Percentiles rank a stretch among this genome's conserved stretches.
These are phyloP conservation scores for Omphaloscelis lunosa DNA, from an alignment of 2,888 invertebrate species.

Conservation along the genomic window DNA sequence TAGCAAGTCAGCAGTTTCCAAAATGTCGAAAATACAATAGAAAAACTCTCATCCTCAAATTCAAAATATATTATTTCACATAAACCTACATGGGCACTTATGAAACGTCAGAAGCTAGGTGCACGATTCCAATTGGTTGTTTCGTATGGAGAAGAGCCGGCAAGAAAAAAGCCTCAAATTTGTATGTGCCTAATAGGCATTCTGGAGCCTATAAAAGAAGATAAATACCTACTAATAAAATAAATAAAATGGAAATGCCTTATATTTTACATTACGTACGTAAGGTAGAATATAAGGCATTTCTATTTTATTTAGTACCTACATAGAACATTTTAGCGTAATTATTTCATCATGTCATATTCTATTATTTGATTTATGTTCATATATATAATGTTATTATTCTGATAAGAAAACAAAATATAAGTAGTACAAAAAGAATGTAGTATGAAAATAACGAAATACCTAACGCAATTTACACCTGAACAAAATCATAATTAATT, in stretches of 20 bases:
- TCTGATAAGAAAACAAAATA: not conserved
- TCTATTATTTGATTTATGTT: not conserved
- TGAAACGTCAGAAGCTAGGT: too few relatives aligned
- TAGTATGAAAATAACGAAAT: not conserved
- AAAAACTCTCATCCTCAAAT: not conserved
- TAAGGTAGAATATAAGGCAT: too few relatives aligned
- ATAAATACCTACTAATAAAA: not conserved
- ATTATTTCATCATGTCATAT: not conserved
- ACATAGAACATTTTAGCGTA: not conserved
- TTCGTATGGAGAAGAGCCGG: too few relatives aligned
- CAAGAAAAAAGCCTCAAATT: too few relatives aligned
- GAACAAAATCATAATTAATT: slow-evolving; percentile 1
- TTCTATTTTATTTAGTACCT: too few relatives aligned
- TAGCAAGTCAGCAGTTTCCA: slow-evolving; percentile 14
- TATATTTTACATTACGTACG: not conserved
- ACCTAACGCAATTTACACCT: not conserved
- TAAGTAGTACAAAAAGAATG: not conserved
- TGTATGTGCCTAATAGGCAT: not conserved
- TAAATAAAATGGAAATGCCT: not conserved
- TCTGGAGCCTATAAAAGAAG: not conserved
- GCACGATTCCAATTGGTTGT: too few relatives aligned
- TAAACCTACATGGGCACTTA: too few relatives aligned
- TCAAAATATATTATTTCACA: too few relatives aligned
- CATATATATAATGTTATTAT: not conserved
- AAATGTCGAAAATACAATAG: not conserved